Conservation (phyloP, 2,113 vertebrate genomes). For the Malurus melanocephalus region DNA sequence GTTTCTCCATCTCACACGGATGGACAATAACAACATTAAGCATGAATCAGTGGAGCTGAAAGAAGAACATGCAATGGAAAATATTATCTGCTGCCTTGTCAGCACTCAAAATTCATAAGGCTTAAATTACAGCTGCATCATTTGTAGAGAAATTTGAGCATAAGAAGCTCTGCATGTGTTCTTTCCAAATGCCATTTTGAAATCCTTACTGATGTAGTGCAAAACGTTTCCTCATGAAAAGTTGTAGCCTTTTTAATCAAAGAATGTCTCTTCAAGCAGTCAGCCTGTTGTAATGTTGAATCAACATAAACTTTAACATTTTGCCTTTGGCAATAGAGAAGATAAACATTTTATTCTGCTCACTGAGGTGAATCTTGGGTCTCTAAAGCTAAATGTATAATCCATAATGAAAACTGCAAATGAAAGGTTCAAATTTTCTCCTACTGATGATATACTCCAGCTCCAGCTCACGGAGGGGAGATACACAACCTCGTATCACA, state of each 20-base stretch:
- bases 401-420: neutral
- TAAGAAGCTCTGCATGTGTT: neutral
- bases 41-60: neutral
- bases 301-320: neutral
- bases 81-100: neutral
- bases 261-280: neutral
- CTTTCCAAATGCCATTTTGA: neutral
- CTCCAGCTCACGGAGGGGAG: neutral
- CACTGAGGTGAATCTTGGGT: neutral
- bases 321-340: neutral
- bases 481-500: neutral
- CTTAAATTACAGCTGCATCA: neutral
- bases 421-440: neutral
- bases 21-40: neutral
- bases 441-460: neutral
- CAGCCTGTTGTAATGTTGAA: neutral
- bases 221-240: neutral
- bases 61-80: neutral
- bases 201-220: neutral
- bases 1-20: neutral
- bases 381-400: neutral
- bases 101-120: neutral
- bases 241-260: neutral
- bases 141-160: neutral
- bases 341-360: slow-evolving; percentile 13